Base-by-base conservation (phyloP, 1,140 invertebrate genomes). In the Drosophila nasuta region DNA sequence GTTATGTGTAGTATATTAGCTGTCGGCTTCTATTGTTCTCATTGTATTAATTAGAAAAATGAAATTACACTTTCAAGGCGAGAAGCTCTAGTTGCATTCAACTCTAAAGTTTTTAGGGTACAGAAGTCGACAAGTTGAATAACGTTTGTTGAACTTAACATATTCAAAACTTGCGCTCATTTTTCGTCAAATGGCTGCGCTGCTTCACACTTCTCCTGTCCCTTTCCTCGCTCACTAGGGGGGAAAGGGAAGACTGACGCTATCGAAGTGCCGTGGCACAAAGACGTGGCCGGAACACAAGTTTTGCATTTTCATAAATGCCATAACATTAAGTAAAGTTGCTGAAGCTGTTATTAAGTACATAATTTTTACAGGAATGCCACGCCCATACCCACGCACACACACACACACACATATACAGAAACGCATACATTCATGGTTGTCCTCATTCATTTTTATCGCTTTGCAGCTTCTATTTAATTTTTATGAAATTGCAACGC, bases 241-340 rank as follows among this genome's bases (percentile, higher is more conserved):
- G 59, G 58, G 59, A 64, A 20, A 30, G 59, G 67, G 67, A 63
- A 65, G 77, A 65, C 73, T 77, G 79, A 46, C 77, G 76, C 73
- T 83, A 82, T 72, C 76, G 63, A 82, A 82, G 76, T 82, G 81
- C 28, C 60, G 45, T 38, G 28, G 45, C 81, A 83, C 81, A 83
- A 76, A 49, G 17, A 48, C 46, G 43, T n/a, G 38, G 68, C 33
- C 45, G 45, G 8, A 17, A 20, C 60, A 49, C 33, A 56, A 79
- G 74, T 83, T 89, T 77, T 81, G 83, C 81, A 88, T 88, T 88
- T 83, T 83, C 83, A 88, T 88, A 88, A 88, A 88, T 81, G 83
- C 85, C 77, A 63, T 72, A 67, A 81, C 81, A 81, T 89, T 83
- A 87, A 83, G 83, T 71, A 83, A 87, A 87, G 83, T 87, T 87